phyloP scores from a whole-genome alignment of 1,140 invertebrate species.

The Drusus annulatus region DNA sequence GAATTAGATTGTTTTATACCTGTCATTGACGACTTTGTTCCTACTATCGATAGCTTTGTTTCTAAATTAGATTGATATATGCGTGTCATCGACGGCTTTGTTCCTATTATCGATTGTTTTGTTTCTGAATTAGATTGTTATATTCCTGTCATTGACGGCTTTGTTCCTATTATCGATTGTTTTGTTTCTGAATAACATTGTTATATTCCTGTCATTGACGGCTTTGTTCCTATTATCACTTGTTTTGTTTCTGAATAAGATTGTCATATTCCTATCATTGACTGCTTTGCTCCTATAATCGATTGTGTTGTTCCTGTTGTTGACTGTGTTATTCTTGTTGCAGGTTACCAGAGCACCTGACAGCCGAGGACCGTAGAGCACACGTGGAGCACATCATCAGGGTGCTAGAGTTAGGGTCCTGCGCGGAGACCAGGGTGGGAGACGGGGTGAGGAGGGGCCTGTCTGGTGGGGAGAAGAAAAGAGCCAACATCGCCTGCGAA shows the following conservation, averaged over 20 bases:
- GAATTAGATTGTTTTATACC: not conserved
- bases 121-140: too few relatives aligned
- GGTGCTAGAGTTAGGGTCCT: conserved; percentile 81
- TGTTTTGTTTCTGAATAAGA: not conserved
- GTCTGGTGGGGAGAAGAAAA: conserved; percentile 90
- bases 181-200: too few relatives aligned
- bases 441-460: conserved; percentile 85
- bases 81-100: too few relatives aligned
- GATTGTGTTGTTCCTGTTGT: not conserved
- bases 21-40: not conserved
- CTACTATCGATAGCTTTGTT: not conserved
- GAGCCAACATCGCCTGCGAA: conserved; percentile 90
- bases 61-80: too few relatives aligned
- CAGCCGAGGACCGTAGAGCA: conserved; percentile 82
- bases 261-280: not conserved
- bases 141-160: too few relatives aligned
- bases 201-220: not conserved
- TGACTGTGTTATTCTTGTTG: conserved; percentile 8
- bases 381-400: conserved; percentile 88
- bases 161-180: too few relatives aligned
- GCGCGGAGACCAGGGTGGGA: conserved; percentile 88
- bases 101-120: too few relatives aligned
- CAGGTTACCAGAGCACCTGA: conserved; percentile 83
- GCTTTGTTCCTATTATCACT: too few relatives aligned
- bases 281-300: not conserved